These are phyloP conservation scores for Planiliza haematocheilus DNA, from an alignment of 2,113 vertebrate species.

Conservation along the genomic window DNA sequence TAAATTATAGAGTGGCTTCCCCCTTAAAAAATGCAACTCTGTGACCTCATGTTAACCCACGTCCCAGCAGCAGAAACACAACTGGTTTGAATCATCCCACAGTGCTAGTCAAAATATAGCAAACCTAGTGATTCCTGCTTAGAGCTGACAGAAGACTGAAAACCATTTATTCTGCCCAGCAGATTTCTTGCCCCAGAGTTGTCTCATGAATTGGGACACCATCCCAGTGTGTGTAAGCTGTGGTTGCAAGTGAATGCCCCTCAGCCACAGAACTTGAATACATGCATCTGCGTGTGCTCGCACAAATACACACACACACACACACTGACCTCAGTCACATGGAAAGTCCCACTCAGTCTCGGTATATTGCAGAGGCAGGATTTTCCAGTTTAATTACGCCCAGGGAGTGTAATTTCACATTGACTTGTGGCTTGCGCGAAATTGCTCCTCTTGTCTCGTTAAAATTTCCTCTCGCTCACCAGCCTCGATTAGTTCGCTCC, in stretches of 20 bases:
- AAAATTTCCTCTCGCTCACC: slow-evolving; percentile 53
- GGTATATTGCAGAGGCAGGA: slow-evolving; percentile 28
- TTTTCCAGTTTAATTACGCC: slow-evolving; percentile 68
- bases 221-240: slow-evolving; percentile 52
- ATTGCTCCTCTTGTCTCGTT: slow-evolving; percentile 58
- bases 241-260: slow-evolving; percentile 50
- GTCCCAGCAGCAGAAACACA: slow-evolving; percentile 1
- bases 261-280: slow-evolving; percentile 48
- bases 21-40: background rate
- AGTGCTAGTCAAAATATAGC: background rate
- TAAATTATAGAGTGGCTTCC: slow-evolving; percentile 14
- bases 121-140: slow-evolving; percentile 12
- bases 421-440: slow-evolving; percentile 54
- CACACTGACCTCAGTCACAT: slow-evolving; percentile 52
- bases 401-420: slow-evolving; percentile 67
- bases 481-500: slow-evolving; percentile 22
- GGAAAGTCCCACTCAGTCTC: slow-evolving; percentile 68
- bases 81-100: slow-evolving; percentile 10
- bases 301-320: background rate
- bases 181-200: slow-evolving; percentile 42
- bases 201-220: slow-evolving; percentile 66
- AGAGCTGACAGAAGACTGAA: slow-evolving; percentile 31
- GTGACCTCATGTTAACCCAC: slow-evolving; percentile 4
- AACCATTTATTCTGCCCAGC: slow-evolving; percentile 40
- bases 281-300: slow-evolving; percentile 21